Percentiles rank a stretch among this genome's conserved stretches.
Conservation (phyloP, 2,797 vertebrate genomes). For the Ctenochaetus hawaiiensis region DNA sequence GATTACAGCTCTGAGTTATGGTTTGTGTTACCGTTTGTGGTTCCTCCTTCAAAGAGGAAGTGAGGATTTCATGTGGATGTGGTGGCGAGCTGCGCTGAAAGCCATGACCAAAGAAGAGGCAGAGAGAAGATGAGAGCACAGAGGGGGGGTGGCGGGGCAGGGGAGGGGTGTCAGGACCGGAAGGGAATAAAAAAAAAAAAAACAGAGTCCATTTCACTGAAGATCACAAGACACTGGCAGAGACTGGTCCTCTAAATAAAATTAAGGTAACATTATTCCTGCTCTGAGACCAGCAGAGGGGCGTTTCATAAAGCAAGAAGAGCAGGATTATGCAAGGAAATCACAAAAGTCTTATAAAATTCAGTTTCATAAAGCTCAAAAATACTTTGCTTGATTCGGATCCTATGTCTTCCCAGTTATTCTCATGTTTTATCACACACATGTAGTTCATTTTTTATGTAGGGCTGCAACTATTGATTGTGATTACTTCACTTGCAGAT, state of each 20-base stretch:
- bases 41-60: constrained; percentile 68
- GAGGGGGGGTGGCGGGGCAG: not conserved
- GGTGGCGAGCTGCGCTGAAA: constrained; percentile 42
- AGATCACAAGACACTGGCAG: constrained; percentile 34
- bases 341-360: not conserved
- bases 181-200: constrained; percentile 24
- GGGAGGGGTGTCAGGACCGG: constrained; percentile 8
- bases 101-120: constrained; percentile 57
- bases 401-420: not conserved
- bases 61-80: constrained; percentile 55
- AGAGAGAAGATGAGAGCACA: constrained; percentile 60
- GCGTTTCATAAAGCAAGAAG: not conserved
- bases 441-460: not conserved
- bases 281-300: not conserved
- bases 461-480: not conserved
- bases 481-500: not conserved
- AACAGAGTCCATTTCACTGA: constrained; percentile 37
- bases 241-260: constrained; percentile 3
- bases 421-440: not conserved
- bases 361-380: not conserved
- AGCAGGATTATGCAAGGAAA: not conserved
- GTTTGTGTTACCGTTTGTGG: constrained; percentile 58
- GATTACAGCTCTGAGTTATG: constrained; percentile 58
- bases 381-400: not conserved
- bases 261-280: not conserved